Evolutionary conservation across 2,888 invertebrate species (phyloP).

Genomic region (Drosophila paracracens): DNA sequence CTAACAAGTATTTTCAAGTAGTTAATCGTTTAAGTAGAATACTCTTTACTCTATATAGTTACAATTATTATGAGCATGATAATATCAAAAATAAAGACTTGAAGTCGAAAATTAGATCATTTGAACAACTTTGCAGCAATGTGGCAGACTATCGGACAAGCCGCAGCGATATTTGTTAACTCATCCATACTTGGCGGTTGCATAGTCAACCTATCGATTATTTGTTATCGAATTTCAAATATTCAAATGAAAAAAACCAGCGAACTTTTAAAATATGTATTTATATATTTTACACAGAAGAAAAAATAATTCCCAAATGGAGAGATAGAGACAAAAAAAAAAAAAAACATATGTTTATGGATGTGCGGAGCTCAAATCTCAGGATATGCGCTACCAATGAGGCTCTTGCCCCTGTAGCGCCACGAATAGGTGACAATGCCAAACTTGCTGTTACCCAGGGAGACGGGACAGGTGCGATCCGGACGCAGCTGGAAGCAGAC

Average conservation of each 20-base stretch:
- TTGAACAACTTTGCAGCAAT: background rate
- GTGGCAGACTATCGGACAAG: no score
- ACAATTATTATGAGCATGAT: background rate
- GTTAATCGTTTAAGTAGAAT: background rate
- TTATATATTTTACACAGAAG: conserved; percentile 38
- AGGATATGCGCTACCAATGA: conserved; percentile 93
- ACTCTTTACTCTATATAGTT: no score
- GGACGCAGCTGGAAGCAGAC: conserved; percentile 93
- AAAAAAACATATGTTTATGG: conserved; percentile 25
- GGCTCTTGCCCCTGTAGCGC: conserved; percentile 90
- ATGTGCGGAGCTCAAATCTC: conserved; percentile 87
- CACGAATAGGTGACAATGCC: conserved; percentile 91
- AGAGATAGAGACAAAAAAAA: conserved; percentile 18
- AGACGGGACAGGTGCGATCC: conserved; percentile 90
- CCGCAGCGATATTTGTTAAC: background rate
- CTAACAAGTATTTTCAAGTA: background rate
- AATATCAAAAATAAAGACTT: background rate
- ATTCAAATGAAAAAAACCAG: background rate
- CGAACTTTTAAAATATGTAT: conserved; percentile 26
- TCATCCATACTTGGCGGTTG: background rate
- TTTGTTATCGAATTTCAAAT: background rate
- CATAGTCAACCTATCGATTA: background rate
- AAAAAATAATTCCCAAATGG: conserved; percentile 18
- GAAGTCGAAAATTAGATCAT: background rate
- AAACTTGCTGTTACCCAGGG: conserved; percentile 89